These are phyloP conservation scores for Ornithorhynchus anatinus DNA, from an alignment of 2,113 vertebrate genomes.

Conservation along the genomic window DNA sequence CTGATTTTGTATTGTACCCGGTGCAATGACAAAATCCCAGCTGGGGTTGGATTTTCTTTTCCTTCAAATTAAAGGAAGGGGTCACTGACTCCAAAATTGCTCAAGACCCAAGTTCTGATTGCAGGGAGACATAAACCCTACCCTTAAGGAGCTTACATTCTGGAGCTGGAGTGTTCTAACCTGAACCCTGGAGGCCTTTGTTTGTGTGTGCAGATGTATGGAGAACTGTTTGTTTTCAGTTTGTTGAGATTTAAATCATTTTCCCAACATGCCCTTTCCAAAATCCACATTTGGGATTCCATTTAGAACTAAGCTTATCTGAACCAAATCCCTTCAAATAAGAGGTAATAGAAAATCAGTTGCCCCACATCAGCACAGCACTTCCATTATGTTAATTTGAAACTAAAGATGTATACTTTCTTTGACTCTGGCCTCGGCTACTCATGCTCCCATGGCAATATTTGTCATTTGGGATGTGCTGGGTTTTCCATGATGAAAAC, in stretches of 20 bases:
- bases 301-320: neutral
- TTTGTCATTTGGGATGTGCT: neutral
- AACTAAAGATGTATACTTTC: constrained; percentile 7
- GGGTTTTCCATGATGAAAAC: neutral
- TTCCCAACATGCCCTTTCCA: neutral
- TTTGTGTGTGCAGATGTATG: neutral
- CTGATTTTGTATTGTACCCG: neutral
- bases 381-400: constrained; percentile 6
- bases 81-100: neutral
- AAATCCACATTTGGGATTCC: neutral
- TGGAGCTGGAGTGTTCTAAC: neutral
- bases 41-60: neutral
- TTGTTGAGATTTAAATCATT: neutral
- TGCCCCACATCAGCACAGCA: neutral
- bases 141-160: neutral
- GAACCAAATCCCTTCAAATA: neutral
- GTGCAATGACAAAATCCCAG: neutral
- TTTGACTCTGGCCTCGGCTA: neutral
- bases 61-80: neutral
- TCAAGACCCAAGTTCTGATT: neutral
- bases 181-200: neutral
- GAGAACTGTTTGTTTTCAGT: neutral
- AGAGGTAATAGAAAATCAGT: neutral
- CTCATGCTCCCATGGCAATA: neutral
- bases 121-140: neutral